Evolutionary conservation across 2,888 invertebrate genomes (phyloP).

Genomic region (Carcina quercana): DNA sequence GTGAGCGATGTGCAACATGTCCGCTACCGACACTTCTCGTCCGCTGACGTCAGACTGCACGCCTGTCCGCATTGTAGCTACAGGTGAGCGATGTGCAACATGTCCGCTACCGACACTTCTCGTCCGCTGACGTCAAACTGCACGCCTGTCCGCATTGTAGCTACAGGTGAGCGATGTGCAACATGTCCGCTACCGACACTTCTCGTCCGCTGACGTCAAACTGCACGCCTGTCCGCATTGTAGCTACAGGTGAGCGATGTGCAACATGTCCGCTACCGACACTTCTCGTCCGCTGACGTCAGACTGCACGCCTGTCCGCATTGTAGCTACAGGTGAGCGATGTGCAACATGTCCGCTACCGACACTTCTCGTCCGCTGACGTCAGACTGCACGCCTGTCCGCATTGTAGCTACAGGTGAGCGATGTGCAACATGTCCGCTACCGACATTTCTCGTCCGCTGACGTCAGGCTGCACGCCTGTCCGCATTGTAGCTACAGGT

Average conservation of each 20-base stretch:
- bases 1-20: conserved; percentile 89
- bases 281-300: conserved; percentile 70
- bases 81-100: conserved; percentile 81
- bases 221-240: conserved; percentile 68
- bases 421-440: conserved; percentile 87
- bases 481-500: conserved; percentile 41
- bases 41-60: conserved; percentile 74
- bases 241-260: conserved; percentile 60
- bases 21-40: conserved; percentile 80
- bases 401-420: conserved; percentile 37
- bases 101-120: conserved; percentile 84
- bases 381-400: conserved; percentile 75
- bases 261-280: conserved; percentile 87
- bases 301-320: conserved; percentile 74
- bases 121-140: conserved; percentile 69
- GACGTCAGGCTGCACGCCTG: conserved; percentile 76
- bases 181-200: conserved; percentile 88
- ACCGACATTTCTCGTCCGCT: conserved; percentile 78
- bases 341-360: conserved; percentile 86
- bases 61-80: conserved; percentile 53
- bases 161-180: conserved; percentile 71
- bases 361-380: conserved; percentile 76
- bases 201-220: conserved; percentile 70
- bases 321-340: conserved; percentile 39
- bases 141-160: conserved; percentile 65